Conservation (phyloP, 2,888 invertebrate genomes). For the Capitulum mitella region DNA sequence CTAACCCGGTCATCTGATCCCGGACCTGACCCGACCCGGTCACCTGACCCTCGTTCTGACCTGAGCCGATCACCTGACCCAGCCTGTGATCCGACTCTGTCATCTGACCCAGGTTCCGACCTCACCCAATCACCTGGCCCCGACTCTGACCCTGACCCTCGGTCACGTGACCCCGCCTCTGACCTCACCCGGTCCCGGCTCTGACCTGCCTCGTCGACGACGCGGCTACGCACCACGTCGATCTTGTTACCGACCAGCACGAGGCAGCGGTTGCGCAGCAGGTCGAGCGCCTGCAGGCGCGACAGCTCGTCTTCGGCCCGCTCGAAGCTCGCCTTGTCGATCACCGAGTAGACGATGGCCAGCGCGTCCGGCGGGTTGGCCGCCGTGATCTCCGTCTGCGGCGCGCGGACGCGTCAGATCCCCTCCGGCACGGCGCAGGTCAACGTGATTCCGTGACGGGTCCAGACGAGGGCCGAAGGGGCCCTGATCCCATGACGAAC, state of each 20-base stretch:
- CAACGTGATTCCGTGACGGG: too few relatives aligned
- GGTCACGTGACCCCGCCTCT: not conserved
- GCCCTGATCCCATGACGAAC: too few relatives aligned
- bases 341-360: constrained; percentile 81
- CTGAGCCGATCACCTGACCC: too few relatives aligned
- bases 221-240: constrained; percentile 43
- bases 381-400: constrained; percentile 66
- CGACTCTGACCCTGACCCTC: not conserved
- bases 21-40: too few relatives aligned
- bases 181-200: constrained; percentile 13
- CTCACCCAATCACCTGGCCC: not conserved
- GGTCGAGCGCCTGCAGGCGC: constrained; percentile 67
- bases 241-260: constrained; percentile 44
- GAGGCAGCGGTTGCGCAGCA: constrained; percentile 56
- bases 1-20: too few relatives aligned
- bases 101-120: not conserved
- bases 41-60: too few relatives aligned
- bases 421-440: too few relatives aligned
- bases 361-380: constrained; percentile 70
- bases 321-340: constrained; percentile 80
- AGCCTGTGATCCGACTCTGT: too few relatives aligned
- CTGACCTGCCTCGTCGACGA: constrained; percentile 42
- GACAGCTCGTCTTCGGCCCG: constrained; percentile 71
- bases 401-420: constrained; percentile 33
- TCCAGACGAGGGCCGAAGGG: too few relatives aligned